Evolutionary conservation across 2,888 invertebrate species (phyloP).

Genomic region (Netelia melanura): DNA sequence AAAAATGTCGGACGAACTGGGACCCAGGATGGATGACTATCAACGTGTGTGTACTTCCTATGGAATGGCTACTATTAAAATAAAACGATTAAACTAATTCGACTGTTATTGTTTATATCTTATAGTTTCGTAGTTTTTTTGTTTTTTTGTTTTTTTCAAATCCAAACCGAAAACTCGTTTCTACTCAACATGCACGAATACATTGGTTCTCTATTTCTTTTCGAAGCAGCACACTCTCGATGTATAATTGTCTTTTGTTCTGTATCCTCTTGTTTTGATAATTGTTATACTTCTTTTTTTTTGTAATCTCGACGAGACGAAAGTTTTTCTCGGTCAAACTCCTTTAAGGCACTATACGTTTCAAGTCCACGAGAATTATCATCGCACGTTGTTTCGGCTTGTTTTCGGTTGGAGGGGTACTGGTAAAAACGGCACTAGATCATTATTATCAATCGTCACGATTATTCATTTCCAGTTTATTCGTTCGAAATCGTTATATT

Average conservation of each 20-base stretch:
- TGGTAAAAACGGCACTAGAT: constrained; percentile 56
- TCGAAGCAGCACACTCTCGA: constrained; percentile 10
- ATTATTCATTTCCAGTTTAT: constrained; percentile 64
- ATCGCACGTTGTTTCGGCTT: constrained; percentile 60
- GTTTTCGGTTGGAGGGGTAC: constrained; percentile 55
- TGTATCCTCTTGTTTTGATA: constrained; percentile 18
- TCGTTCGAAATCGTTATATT: constrained; percentile 59
- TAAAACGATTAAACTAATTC: constrained; percentile 71
- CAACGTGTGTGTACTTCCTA: constrained; percentile 76
- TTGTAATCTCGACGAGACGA: constrained; percentile 40
- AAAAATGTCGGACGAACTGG: constrained; percentile 68
- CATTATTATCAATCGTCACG: constrained; percentile 63
- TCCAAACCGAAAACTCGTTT: constrained; percentile 23
- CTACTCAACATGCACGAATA: constrained; percentile 26
- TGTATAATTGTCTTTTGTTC: constrained; percentile 11
- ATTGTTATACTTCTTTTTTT: constrained; percentile 26
- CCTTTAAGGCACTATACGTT: constrained; percentile 70
- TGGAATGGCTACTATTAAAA: constrained; percentile 81
- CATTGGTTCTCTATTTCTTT: constrained; percentile 30
- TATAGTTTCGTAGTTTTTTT: constrained; percentile 42
- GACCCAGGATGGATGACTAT: constrained; percentile 79
- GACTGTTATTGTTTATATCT: constrained; percentile 49
- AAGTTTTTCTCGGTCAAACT: constrained; percentile 36
- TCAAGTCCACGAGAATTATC: constrained; percentile 66
- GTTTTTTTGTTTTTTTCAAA: not conserved